phyloP scores from a whole-genome alignment of 35 echinoderm and acorn worm genomes.

The Hemicentrotus pulcherrimus region DNA sequence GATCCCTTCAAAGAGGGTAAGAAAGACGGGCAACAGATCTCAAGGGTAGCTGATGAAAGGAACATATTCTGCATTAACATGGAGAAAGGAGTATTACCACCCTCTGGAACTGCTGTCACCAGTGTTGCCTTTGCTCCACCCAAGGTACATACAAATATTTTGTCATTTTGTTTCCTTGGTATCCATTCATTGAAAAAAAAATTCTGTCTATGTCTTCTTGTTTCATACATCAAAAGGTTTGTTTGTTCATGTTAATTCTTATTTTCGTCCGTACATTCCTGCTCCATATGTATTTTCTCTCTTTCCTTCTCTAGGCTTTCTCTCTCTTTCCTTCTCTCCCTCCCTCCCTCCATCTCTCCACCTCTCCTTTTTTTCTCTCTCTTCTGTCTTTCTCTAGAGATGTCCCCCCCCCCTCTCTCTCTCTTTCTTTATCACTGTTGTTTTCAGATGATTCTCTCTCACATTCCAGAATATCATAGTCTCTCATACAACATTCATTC shows the following conservation, averaged over 20 bases:
- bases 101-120: constrained; percentile 52
- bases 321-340: neutral
- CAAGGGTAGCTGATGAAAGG: constrained; percentile 56
- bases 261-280: too few species aligned
- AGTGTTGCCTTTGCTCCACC: constrained; percentile 77
- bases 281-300: too few species aligned
- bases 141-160: constrained; percentile 48
- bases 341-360: neutral
- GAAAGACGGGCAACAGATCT: constrained; percentile 34
- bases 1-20: constrained; percentile 37
- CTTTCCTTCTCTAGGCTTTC: too few species aligned
- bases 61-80: constrained; percentile 77
- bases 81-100: constrained; percentile 71
- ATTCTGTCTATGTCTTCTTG: too few species aligned
- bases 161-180: neutral
- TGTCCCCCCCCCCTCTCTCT: too few species aligned
- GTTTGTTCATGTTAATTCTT: too few species aligned
- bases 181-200: too few species aligned
- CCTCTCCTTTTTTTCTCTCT: neutral
- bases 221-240: too few species aligned
- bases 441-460: too few species aligned
- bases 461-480: too few species aligned
- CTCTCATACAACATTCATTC: too few species aligned
- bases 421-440: too few species aligned
- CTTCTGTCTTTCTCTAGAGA: neutral